Conservation (phyloP, 2,888 invertebrate species). For the Beris chalybata region DNA sequence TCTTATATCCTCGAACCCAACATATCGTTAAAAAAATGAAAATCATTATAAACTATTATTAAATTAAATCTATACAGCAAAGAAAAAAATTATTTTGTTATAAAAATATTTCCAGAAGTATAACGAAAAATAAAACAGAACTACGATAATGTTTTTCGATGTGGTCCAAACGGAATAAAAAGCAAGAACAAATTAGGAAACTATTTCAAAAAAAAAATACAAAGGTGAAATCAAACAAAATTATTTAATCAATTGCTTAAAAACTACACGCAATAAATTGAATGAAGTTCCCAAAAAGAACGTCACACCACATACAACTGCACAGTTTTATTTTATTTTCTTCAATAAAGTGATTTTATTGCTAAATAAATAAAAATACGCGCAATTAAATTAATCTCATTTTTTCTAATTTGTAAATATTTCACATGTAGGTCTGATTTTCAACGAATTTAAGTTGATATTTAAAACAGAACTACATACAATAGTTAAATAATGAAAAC, state of each 20-base stretch:
- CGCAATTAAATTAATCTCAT: no score
- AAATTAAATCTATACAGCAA: background rate
- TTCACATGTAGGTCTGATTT: slow-evolving; percentile 25
- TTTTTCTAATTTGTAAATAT: slow-evolving; percentile 19
- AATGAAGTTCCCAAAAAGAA: no score
- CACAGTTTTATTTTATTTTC: no score
- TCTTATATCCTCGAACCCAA: slow-evolving; percentile 24
- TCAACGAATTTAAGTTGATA: slow-evolving; percentile 23
- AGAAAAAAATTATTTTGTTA: slow-evolving; percentile 13
- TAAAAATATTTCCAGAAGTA: slow-evolving; percentile 2
- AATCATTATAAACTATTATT: background rate
- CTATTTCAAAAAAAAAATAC: no score
- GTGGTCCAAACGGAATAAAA: slow-evolving; percentile 25
- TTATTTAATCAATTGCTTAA: no score
- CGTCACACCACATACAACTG: no score
- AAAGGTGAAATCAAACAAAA: no score
- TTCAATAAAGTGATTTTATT: no score
- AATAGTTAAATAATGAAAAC: background rate
- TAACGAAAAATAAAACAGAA: background rate
- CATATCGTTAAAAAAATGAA: slow-evolving; percentile 13
- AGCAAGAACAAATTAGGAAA: no score
- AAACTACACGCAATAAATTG: no score
- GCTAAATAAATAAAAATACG: no score
- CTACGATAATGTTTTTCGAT: slow-evolving; percentile 18
- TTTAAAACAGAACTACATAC: slow-evolving; percentile 6